Conservation (phyloP, 2,113 vertebrate genomes). For the Labeo catla region DNA sequence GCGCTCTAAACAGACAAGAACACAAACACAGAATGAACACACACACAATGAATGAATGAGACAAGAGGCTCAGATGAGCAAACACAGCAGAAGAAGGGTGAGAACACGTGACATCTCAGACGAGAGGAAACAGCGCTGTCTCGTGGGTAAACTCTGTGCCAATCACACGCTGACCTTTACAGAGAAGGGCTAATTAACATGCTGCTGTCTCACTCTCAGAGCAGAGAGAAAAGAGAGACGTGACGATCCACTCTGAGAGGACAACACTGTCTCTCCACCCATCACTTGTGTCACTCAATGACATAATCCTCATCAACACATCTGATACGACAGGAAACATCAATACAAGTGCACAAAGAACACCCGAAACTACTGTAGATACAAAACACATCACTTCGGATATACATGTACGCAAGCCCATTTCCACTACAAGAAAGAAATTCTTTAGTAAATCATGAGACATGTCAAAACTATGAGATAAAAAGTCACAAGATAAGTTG, state of each 20-base stretch:
- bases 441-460: neutral
- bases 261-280: neutral
- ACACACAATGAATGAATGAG: neutral
- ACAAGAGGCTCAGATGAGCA: neutral
- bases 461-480: neutral
- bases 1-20: conserved; percentile 1
- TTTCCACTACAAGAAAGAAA: neutral
- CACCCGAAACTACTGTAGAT: neutral
- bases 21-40: conserved; percentile 25
- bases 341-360: neutral
- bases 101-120: neutral
- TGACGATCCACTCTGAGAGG: neutral
- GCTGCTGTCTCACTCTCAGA: neutral
- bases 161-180: neutral
- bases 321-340: neutral
- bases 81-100: conserved; percentile 22
- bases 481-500: neutral
- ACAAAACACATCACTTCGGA: neutral
- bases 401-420: neutral
- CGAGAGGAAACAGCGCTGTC: neutral
- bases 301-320: neutral
- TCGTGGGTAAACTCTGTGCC: neutral
- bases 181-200: neutral
- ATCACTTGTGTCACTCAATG: neutral
- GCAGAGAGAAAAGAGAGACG: neutral